These are phyloP conservation scores for Sarcophaga caerulescens DNA, from an alignment of 2,888 invertebrate species.

Conservation along the genomic window DNA sequence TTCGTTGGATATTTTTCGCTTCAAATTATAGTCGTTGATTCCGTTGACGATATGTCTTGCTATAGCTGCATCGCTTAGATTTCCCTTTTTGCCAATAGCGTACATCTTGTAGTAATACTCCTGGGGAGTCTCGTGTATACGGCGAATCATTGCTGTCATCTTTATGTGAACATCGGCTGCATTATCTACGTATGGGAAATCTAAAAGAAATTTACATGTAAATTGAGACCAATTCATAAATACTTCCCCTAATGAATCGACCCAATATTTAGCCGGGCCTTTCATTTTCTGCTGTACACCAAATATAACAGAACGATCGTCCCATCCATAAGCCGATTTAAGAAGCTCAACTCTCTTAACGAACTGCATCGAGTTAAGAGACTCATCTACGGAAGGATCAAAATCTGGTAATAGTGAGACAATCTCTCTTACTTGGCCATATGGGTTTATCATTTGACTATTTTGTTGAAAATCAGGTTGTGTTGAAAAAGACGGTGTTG, in stretches of 20 bases:
- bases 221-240: not conserved
- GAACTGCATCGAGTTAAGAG: not conserved
- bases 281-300: no score
- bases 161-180: slow-evolving; percentile 38
- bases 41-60: slow-evolving; percentile 56
- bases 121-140: not conserved
- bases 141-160: slow-evolving; percentile 43
- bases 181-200: no score
- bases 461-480: no score
- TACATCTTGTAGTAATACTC: no score
- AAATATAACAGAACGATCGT: no score
- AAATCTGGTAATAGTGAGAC: slow-evolving; percentile 41
- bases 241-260: slow-evolving; percentile 37
- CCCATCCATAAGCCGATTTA: no score
- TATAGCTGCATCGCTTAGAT: no score
- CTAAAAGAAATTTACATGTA: not conserved
- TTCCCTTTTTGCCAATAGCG: no score
- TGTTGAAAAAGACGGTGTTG: no score
- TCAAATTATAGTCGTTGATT: slow-evolving; percentile 31
- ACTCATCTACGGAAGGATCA: slow-evolving; percentile 36
- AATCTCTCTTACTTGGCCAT: not conserved
- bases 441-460: no score
- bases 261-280: slow-evolving; percentile 4
- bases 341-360: no score
- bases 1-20: slow-evolving; percentile 60